phyloP scores from a whole-genome alignment of 2,797 vertebrate species.

The Argentina silus region DNA sequence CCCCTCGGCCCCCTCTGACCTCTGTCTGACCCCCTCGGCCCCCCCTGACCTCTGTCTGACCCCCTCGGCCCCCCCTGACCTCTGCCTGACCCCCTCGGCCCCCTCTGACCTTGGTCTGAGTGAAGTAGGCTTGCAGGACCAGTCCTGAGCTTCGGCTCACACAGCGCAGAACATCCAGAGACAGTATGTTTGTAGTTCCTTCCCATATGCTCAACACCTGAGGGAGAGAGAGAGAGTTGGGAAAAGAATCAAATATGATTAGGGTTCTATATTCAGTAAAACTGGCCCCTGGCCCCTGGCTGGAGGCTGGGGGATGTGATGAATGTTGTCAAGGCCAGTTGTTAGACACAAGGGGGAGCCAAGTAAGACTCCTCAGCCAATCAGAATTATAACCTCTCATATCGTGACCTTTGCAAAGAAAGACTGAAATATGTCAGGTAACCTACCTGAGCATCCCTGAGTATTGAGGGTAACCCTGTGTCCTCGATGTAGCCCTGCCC shows the following conservation, averaged over 20 bases:
- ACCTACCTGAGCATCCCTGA: conserved; percentile 80
- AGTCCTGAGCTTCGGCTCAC: conserved; percentile 78
- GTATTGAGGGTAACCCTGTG: conserved; percentile 74
- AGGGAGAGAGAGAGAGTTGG: conserved; percentile 9
- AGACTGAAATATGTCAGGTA: background rate
- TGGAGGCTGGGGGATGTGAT: background rate
- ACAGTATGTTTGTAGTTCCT: conserved; percentile 85
- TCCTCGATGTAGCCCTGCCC: conserved; percentile 91
- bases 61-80: too few species aligned
- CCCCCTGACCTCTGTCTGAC: too few species aligned
- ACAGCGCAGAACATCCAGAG: conserved; percentile 81
- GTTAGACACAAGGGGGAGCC: background rate
- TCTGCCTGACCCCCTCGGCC: background rate
- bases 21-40: too few species aligned
- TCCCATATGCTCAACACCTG: conserved; percentile 89
- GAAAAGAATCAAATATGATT: background rate
- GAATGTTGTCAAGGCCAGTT: background rate
- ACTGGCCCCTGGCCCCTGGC: background rate
- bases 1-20: too few species aligned
- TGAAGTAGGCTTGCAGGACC: conserved; percentile 75
- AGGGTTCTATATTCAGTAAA: too few species aligned
- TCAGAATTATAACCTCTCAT: background rate
- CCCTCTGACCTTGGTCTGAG: conserved; percentile 73
- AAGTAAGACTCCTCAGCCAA: background rate
- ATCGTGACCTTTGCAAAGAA: background rate